phyloP scores from a whole-genome alignment of 2,113 vertebrate species.

The Atherinomorus stipes region DNA sequence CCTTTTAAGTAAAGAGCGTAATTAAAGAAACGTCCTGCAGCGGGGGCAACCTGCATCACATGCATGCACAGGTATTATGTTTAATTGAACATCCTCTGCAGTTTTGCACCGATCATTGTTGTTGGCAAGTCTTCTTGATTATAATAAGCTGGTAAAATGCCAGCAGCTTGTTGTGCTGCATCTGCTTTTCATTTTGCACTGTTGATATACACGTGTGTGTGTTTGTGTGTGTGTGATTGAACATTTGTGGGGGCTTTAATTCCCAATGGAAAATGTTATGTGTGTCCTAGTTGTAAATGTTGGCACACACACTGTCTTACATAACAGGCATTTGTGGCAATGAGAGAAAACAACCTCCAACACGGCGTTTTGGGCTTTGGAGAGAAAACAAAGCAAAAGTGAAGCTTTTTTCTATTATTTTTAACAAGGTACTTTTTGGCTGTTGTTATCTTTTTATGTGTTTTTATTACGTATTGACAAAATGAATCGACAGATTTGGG shows the following conservation, averaged over 20 bases:
- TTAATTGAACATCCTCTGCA: background rate
- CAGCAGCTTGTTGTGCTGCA: constrained; percentile 16
- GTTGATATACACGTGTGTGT: background rate
- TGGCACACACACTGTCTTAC: constrained; percentile 32
- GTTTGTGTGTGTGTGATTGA: background rate
- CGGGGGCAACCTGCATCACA: background rate
- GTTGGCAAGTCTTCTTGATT: background rate
- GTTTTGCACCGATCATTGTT: background rate
- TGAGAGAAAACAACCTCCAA: background rate
- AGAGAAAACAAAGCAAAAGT: background rate
- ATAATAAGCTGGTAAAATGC: constrained; percentile 3
- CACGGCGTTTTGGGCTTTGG: background rate
- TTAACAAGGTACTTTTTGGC: too few relatives aligned
- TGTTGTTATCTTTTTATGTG: too few relatives aligned
- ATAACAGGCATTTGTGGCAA: constrained; percentile 12
- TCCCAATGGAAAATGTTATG: constrained; percentile 34
- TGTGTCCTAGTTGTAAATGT: constrained; percentile 41
- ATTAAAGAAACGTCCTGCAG: background rate
- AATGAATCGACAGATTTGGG: background rate
- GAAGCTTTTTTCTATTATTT: background rate
- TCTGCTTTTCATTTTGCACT: constrained; percentile 5
- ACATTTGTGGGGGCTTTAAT: constrained; percentile 3
- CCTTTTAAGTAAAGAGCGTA: too few relatives aligned
- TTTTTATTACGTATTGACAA: background rate
- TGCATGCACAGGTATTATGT: background rate